Conservation (phyloP, 2,113 vertebrate species). For the Oenanthe oenanthe region DNA sequence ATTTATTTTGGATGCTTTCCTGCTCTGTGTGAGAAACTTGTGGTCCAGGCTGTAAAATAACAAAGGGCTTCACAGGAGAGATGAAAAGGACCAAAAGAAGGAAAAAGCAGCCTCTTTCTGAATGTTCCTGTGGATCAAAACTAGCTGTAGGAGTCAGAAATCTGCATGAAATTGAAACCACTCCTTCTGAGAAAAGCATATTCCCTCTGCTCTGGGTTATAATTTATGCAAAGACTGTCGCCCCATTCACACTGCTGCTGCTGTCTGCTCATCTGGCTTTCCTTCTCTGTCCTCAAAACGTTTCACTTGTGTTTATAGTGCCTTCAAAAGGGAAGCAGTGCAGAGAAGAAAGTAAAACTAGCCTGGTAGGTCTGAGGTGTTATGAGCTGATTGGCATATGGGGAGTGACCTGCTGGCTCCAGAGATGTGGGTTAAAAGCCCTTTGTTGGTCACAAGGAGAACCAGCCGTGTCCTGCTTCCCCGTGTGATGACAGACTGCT, state of each 20-base stretch:
- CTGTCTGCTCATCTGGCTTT: neutral
- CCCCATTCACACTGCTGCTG: neutral
- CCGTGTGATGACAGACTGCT: neutral
- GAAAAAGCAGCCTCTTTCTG: neutral
- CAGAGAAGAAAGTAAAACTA: constrained; percentile 55
- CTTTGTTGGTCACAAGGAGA: constrained; percentile 1
- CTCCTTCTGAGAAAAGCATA: neutral
- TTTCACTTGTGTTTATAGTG: constrained; percentile 28
- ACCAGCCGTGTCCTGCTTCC: neutral
- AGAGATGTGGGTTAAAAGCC: neutral
- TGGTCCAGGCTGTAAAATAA: neutral
- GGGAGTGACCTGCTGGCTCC: constrained; percentile 32
- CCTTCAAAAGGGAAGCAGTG: constrained; percentile 41
- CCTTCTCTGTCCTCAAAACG: neutral
- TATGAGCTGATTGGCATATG: neutral
- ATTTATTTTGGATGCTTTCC: neutral
- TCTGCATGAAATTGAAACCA: constrained; percentile 27
- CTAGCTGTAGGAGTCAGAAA: constrained; percentile 17
- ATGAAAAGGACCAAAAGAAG: neutral
- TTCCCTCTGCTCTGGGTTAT: neutral
- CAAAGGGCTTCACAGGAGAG: neutral
- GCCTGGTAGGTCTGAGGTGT: constrained; percentile 36
- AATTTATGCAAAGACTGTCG: neutral
- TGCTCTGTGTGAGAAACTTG: neutral
- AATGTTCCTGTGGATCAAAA: neutral